Evolutionary conservation across 2,888 invertebrate genomes (phyloP), one percentile per base, ranked within the genome.

Genomic region (Drosophila pseudotalamancana): DNA sequence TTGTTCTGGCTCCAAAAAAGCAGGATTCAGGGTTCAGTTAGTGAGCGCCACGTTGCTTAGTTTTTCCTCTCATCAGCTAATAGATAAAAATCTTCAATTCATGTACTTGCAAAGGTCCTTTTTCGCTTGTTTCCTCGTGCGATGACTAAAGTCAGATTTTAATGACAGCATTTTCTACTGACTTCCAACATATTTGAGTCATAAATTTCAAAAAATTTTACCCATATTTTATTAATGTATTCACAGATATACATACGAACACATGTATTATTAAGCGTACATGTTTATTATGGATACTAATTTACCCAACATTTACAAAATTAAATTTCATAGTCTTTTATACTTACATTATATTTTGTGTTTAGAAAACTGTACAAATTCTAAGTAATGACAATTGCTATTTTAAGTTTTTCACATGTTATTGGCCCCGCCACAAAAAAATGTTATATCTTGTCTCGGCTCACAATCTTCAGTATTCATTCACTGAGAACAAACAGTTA

Each of bases 51-150:
- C 40, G 19, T 19, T 32, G 21, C 29, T 18, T 11, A 40, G 32
- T 23, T 40, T 27, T n/a, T 16, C 18, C 42, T 23, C 40, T 27
- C 39, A 42, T 29, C 27, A 19, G 9, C 27, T 34, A 61, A 46
- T 51, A n/a, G n/a, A 29, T 9, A 8, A 27, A 14, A 32, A 46
- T 21, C n/a, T 34, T 18, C 34, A 18, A 32, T 56, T 37, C 14
- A 19, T 6, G 23, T 8, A 43, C 39, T 40, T 39, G 45, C 64
- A 42, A 31, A 34, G 18, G 32, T 45, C 43, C 16, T 45, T 31
- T 32, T 8, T 19, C 21, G 1, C 9, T 3, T 14, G 9, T 4
- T 40, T 9, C 9, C 40, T 40, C 40, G 21, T 4, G 12, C 5
- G 29, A 43, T 43, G 43, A 43, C 31, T 45, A 32, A 31, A 31